Evolutionary conservation across 2,888 invertebrate genomes (phyloP), one percentile per base, ranked within the genome.

Genomic region (Lydus trimaculatus): DNA sequence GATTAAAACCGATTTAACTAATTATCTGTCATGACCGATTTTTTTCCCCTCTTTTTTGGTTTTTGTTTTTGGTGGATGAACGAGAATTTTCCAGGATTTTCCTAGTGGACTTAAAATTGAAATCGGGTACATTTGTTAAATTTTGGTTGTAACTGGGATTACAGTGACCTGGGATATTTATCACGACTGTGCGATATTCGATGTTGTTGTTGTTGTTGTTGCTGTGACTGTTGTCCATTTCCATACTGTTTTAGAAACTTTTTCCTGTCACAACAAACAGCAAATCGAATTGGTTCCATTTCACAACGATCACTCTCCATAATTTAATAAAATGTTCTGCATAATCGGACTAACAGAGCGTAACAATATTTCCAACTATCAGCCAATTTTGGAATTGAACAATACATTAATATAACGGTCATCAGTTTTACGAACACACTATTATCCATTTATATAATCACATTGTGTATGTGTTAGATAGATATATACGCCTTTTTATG

Each of bases 261-360:
- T 74, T 75, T 72, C 71, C 70, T 75, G 74, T 72, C 74, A 70
- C 66, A 74, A 71, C 71, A 74, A 75, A 70, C 66, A 71, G 71
- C 72, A 74, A 75, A 74, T 75, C 73, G 77, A 75, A 75, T 69
- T 67, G 66, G 58, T 71, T 73, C 64, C 58, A 72, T 70, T 67
- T 63, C 68, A 73, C 67, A 60, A 65, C 61, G 71, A 72, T 75
- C 56, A n/a, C 56, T 56, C 56, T 28, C 67, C 73, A 77, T 78
- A 79, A 79, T 80, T 80, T 79, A 79, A 80, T 80, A 78, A 80
- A 80, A 79, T 77, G 80, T 76, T 56, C 76, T 72, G 78, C 78
- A 79, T 78, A 79, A 76, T 77, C 76, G 70, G 73, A 63, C 76
- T 75, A 78, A 79, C 78, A 75, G 75, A 78, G 75, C 76, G 76